Percentiles rank a stretch among this genome's conserved stretches.
phyloP scores from a whole-genome alignment of 2,113 vertebrate species.

The Anarrhichthys ocellatus region DNA sequence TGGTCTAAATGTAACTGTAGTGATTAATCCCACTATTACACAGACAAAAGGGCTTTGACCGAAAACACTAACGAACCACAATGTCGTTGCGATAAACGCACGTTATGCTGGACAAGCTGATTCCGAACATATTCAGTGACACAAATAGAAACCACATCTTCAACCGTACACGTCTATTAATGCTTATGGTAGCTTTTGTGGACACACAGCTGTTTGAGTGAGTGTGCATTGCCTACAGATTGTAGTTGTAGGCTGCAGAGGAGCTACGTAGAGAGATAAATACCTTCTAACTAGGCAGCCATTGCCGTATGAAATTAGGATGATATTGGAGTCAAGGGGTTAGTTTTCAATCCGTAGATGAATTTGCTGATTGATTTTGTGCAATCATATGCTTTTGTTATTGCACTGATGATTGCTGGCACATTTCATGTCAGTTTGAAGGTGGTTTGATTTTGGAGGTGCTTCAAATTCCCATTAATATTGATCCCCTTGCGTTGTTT shows the following conservation, averaged over 20 bases:
- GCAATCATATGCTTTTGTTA: slow-evolving; percentile 39
- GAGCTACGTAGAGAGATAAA: background rate
- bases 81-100: slow-evolving; percentile 24
- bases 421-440: slow-evolving; percentile 24
- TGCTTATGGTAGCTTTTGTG: slow-evolving; percentile 30
- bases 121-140: slow-evolving; percentile 16
- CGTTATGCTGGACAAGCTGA: slow-evolving; percentile 6
- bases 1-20: slow-evolving; percentile 57
- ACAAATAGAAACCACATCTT: slow-evolving; percentile 23
- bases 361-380: slow-evolving; percentile 39
- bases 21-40: slow-evolving; percentile 64
- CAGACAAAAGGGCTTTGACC: slow-evolving; percentile 51
- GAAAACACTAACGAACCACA: slow-evolving; percentile 46
- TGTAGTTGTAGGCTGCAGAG: background rate
- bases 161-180: slow-evolving; percentile 33
- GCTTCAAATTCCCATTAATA: slow-evolving; percentile 17
- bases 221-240: background rate
- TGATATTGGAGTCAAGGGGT: slow-evolving; percentile 19
- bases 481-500: background rate
- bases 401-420: background rate
- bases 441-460: slow-evolving; percentile 46
- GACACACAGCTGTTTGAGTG: slow-evolving; percentile 28
- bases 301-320: background rate
- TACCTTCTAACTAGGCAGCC: slow-evolving; percentile 1
- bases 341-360: slow-evolving; percentile 14